Base-by-base conservation (phyloP, 2,888 invertebrate genomes). In the Ecliptopera silaceata region DNA sequence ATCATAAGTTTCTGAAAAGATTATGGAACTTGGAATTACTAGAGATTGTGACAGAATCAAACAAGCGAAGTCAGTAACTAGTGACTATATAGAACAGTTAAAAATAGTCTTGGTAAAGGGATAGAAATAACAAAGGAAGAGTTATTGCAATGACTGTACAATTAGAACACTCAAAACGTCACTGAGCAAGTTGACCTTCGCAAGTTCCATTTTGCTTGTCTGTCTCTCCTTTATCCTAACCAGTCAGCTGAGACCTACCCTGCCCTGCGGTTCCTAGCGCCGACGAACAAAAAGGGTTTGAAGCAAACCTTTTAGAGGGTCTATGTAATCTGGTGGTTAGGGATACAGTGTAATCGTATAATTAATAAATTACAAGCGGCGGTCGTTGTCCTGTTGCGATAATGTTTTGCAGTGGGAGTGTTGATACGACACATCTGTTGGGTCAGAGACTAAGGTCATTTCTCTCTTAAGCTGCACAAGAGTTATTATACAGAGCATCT, bases 281-380 rank as follows among this genome's bases (percentile, higher is more conserved):
- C 60, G 48, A 50, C 52, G 51, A 65, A 52, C 50, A 42, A 57
- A 58, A 59, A 59, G 61, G 67, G 65, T 65, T 54, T 53, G 61
- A 63, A 57, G 52, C 59, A 63, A 64, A 61, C 62, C 68, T 68
- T 72, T 71, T 61, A 66, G 64, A 63, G 68, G 84, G 66, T 84
- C 84, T 68, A 51, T 68, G 65, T 79, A 78, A 64, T 76, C 70
- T 82, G 86, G 86, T 45, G 70, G 71, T 72, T 36, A 76, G 71
- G 68, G 74, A 72, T 72, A 74, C 76, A 71, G 69, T 74, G 79
- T 82, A 80, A 81, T 81, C 77, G 83, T 80, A 80, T 84, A 88
- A 89, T 90, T 90, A 88, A 88, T 89, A 88, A 87, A 88, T 88
- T 84, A 88, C 84, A 77, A 83, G 79, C 77, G 71, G 81, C 82